Base-by-base conservation (phyloP, 2,113 vertebrate species). In the Aythya baeri region DNA sequence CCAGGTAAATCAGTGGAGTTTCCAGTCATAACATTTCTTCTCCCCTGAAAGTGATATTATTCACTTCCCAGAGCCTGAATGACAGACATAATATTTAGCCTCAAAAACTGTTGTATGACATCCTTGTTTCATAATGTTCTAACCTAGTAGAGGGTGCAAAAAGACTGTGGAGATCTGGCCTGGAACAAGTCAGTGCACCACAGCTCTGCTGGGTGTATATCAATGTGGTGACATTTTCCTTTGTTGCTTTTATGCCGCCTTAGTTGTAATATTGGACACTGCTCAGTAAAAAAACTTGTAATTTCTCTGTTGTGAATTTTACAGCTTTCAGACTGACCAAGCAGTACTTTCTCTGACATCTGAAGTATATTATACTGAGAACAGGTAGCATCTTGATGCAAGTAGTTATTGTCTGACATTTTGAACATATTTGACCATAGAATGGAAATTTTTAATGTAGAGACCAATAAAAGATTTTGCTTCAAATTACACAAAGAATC, bases 221-320 rank as follows among this genome's bases (percentile, higher is more conserved):
- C 0, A 0, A 11, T 3, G 4, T 36, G 25, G 14, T 46, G 26
- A 11, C 10, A 2, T 6, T 59, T 84, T 83, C 36, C 20, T 62
- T 4, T 23, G 31, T 73, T 73, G 31, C 73, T 86, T 59, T 71
- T 46, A 22, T 57, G 41, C 73, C 89, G 41, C 52, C n/a, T 94
- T 68, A 62, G 32, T 17, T 83, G 34, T 15, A 95, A 85, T 94
- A 65, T 81, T 91, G 88, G 29, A 50, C 11, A 46, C 52, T 62
- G 29, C 23, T 54, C 29, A 63, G 65, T 36, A 91, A 95, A 93
- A 32, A 16, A 71, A 21, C 22, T 94, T 82, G 43, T 88, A 77
- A 76, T 55, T 92, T 95, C 44, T 86, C 59, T 10, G 0, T 2
- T 73, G 66, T 89, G 86, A 78, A 18, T 67, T 82, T 41, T 75